A percentile compares a stretch with the other conserved stretches of the same genome.
Evolutionary conservation across 2,888 invertebrate species (phyloP).

Genomic region (Griposia aprilina): DNA sequence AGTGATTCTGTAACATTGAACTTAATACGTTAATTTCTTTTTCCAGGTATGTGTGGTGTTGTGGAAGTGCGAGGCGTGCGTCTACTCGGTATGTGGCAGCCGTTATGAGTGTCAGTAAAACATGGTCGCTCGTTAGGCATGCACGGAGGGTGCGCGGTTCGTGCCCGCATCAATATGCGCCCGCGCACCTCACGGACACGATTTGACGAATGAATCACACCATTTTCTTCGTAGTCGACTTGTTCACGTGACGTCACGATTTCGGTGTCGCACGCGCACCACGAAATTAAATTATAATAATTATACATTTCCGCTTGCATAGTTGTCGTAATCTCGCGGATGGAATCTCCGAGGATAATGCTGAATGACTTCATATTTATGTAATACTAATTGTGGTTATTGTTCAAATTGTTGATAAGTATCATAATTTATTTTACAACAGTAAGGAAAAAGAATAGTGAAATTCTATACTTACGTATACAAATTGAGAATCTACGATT

Average conservation of each 20-base stretch:
- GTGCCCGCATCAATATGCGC: slow-evolving; percentile 87
- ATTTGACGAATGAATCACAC: slow-evolving; percentile 88
- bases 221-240: slow-evolving; percentile 77
- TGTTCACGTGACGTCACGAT: slow-evolving; percentile 88
- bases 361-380: slow-evolving; percentile 47
- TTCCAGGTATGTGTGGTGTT: slow-evolving; percentile 77
- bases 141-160: slow-evolving; percentile 77
- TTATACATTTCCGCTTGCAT: slow-evolving; percentile 82
- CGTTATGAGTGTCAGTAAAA: slow-evolving; percentile 79
- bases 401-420: slow-evolving; percentile 13
- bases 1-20: slow-evolving; percentile 56
- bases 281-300: slow-evolving; percentile 84
- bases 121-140: slow-evolving; percentile 81
- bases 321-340: slow-evolving; percentile 67
- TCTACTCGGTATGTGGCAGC: slow-evolving; percentile 71
- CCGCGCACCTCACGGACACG: slow-evolving; percentile 85
- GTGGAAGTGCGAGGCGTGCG: slow-evolving; percentile 67
- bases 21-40: slow-evolving; percentile 66
- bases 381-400: slow-evolving; percentile 21
- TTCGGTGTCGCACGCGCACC: slow-evolving; percentile 86
- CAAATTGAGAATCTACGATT: slow-evolving; percentile 22
- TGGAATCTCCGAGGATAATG: slow-evolving; percentile 46
- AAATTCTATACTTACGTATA: slow-evolving; percentile 7
- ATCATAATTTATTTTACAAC: not conserved
- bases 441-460: not conserved